Evolutionary conservation across 2,113 vertebrate genomes (phyloP).

Genomic region (Machaerirhynchus nigripectus): DNA sequence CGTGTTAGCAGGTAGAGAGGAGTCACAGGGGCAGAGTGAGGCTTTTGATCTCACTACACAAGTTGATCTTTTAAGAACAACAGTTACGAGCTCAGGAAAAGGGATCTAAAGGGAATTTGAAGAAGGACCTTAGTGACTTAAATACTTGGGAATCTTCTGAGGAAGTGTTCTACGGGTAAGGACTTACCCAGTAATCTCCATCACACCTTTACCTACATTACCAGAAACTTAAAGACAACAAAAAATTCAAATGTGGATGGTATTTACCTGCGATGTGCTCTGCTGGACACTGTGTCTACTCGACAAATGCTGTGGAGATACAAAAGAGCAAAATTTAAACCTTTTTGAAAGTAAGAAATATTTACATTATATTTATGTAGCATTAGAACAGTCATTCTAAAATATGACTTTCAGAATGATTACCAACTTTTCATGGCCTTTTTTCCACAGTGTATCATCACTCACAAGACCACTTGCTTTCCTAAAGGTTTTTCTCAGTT

Average conservation of each 20-base stretch:
- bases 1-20: background rate
- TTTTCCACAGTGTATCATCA: background rate
- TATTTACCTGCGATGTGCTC: constrained; percentile 91
- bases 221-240: background rate
- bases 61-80: background rate
- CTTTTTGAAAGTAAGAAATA: background rate
- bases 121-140: background rate
- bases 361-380: background rate
- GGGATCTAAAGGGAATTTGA: background rate
- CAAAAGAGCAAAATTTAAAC: constrained; percentile 26
- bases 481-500: background rate
- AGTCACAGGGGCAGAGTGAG: background rate
- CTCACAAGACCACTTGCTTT: background rate
- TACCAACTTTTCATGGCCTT: background rate
- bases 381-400: background rate
- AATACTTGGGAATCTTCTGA: background rate
- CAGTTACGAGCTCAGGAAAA: background rate
- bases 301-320: constrained; percentile 87
- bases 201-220: background rate
- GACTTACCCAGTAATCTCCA: background rate
- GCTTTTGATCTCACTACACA: background rate
- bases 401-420: background rate
- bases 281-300: constrained; percentile 96
- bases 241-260: background rate
- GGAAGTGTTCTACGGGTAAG: background rate